A percentile compares a stretch with the other conserved stretches of the same genome.
phyloP scores from a whole-genome alignment of 2,113 vertebrate species.

The Forbesichthys papilliferus region DNA sequence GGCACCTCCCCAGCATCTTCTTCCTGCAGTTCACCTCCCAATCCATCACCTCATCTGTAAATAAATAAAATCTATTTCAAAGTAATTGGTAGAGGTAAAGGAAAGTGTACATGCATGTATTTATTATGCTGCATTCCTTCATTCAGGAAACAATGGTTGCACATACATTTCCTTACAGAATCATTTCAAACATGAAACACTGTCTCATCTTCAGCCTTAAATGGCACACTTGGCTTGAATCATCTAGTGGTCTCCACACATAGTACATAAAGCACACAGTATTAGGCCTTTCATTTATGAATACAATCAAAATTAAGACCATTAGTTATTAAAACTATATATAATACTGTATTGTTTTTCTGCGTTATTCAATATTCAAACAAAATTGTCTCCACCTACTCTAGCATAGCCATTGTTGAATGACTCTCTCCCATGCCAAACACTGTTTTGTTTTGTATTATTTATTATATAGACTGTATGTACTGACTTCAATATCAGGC shows the following conservation, averaged over 20 bases:
- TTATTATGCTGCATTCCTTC: slow-evolving; percentile 34
- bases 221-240: background rate
- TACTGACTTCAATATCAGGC: no score
- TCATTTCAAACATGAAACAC: slow-evolving; percentile 18
- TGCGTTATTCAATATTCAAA: no score
- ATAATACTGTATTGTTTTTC: no score
- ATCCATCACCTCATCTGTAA: slow-evolving; percentile 63
- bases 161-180: slow-evolving; percentile 33
- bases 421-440: no score
- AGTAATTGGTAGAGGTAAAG: slow-evolving; percentile 27
- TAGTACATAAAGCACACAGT: background rate
- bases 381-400: no score
- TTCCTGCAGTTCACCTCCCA: slow-evolving; percentile 51
- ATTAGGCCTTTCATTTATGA: slow-evolving; percentile 26
- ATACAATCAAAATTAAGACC: slow-evolving; percentile 33
- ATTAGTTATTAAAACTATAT: background rate
- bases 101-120: slow-evolving; percentile 49
- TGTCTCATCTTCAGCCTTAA: background rate
- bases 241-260: background rate
- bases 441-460: no score
- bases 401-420: no score
- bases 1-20: slow-evolving; percentile 42
- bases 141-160: slow-evolving; percentile 31
- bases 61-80: slow-evolving; percentile 40
- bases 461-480: no score